phyloP scores from a whole-genome alignment of 2,113 vertebrate species.

The western clawed frog (Xenopus tropicalis) region UCB_Xtro_10.0 CM004443.2:180884001-180884500 shows the following conservation, averaged over 20 bases:
- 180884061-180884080: too few relatives aligned
- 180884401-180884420: slow-evolving; percentile 93
- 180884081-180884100: too few relatives aligned
- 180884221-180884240: slow-evolving; percentile 18
- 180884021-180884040: too few relatives aligned
- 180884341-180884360: slow-evolving; percentile 92
- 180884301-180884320: slow-evolving; percentile 77
- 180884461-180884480: slow-evolving; percentile 85
- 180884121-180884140: too few relatives aligned
- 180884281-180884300: slow-evolving; percentile 79
- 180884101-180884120: too few relatives aligned
- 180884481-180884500: slow-evolving; percentile 86
- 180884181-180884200: too few relatives aligned
- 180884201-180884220: too few relatives aligned
- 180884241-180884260: slow-evolving; percentile 83
- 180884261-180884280: slow-evolving; percentile 82
- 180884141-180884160: too few relatives aligned
- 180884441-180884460: slow-evolving; percentile 93
- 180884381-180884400: slow-evolving; percentile 94
- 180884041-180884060: too few relatives aligned
- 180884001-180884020: too few relatives aligned
- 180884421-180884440: slow-evolving; percentile 83
- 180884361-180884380: slow-evolving; percentile 84
- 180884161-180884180: too few relatives aligned
- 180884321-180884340: slow-evolving; percentile 90